These are phyloP conservation scores for Sclerodermus sp. DNA, from an alignment of 2,888 invertebrate species.

Conservation along the genomic window DNA sequence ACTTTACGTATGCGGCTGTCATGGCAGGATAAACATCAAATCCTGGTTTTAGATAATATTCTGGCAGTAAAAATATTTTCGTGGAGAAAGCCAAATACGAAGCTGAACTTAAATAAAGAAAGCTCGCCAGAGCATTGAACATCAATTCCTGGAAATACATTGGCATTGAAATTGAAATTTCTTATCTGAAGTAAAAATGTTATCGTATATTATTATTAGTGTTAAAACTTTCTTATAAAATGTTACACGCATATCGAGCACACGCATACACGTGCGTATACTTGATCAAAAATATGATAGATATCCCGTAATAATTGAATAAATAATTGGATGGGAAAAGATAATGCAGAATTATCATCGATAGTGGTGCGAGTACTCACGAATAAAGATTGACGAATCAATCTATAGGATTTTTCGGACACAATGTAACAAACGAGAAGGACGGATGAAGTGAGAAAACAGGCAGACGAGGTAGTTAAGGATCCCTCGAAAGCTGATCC, in stretches of 20 bases:
- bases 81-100: slow-evolving; percentile 80
- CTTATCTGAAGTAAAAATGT: no score
- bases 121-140: slow-evolving; percentile 76
- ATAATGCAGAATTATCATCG: not conserved
- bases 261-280: no score
- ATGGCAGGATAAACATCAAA: slow-evolving; percentile 85
- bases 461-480: slow-evolving; percentile 78
- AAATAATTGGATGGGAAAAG: no score
- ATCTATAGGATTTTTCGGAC: slow-evolving; percentile 74
- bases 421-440: slow-evolving; percentile 77
- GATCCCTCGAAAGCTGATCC: slow-evolving; percentile 81
- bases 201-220: no score
- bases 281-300: no score
- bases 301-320: no score
- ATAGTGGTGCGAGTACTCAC: no score
- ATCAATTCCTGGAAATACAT: slow-evolving; percentile 71
- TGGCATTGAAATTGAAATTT: no score
- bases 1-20: slow-evolving; percentile 83
- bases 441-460: slow-evolving; percentile 75
- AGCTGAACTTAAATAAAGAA: slow-evolving; percentile 77
- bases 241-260: no score
- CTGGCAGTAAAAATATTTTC: slow-evolving; percentile 74
- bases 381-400: slow-evolving; percentile 80
- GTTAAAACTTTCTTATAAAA: no score
- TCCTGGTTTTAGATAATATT: slow-evolving; percentile 74